Base-by-base conservation (phyloP, 2,113 vertebrate species). In the Colius striatus region DNA sequence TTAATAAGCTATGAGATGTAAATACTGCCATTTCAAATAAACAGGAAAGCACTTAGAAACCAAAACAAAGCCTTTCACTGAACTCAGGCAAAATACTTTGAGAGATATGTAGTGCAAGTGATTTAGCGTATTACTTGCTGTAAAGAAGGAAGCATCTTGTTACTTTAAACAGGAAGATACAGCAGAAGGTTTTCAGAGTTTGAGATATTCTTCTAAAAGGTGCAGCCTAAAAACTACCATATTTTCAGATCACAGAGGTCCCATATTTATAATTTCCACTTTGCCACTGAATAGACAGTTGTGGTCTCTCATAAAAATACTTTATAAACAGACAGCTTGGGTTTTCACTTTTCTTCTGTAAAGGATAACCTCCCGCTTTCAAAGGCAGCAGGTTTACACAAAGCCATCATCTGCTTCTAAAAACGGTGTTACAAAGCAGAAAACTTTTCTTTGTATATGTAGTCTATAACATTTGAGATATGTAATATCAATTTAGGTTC, bases 11-110 rank as follows among this genome's bases (percentile, higher is more conserved):
- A 84, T 45, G 83, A 91, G 94, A 97, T 91, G 78, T 91, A 96
- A 97, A 96, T 95, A 88, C 55, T 90, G 92, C 84, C 93, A 82
- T 94, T 95, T 96, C 92, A 96, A 96, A 96, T 86, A 97, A 97
- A 93, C 87, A 95, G 70, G 92, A 91, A 88, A 85, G 73, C 84
- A 62, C 71, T 54, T 77, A 68, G 43, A 87, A 92, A 90, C 38
- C 84, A 68, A 94, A 96, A 92, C 76, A 95, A 95, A 96, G 90
- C 71, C 60, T 87, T 90, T 70, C 71, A 48, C 22, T 87, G 87
- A 95, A 77, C 78, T 79, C 48, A 74, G 48, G 29, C 67, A 26
- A 11, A n/a, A 32, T 48, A 25, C 38, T 82, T 67, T 4, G 16
- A 90, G 66, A 76, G 77, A 71, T 13, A 36, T 2, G 55, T 2